Evolutionary conservation across 2,113 vertebrate genomes (phyloP), one percentile per base, ranked within the genome.

Genomic region (Caranx ignobilis): DNA sequence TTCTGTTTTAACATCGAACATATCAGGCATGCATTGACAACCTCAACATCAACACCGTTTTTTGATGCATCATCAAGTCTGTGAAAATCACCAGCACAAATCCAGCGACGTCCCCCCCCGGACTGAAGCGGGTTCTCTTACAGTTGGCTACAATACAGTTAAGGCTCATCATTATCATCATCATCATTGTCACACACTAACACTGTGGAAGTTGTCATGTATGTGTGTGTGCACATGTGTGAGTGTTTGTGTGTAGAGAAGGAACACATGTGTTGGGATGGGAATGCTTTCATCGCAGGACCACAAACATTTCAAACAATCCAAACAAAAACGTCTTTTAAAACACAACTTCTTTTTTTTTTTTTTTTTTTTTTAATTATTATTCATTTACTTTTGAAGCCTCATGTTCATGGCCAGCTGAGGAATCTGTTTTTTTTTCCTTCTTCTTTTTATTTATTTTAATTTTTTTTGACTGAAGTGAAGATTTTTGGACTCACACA

Each of bases 1-100:
- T 90, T 88, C 71, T 26, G 87, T 87, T 90, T 93, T 83, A 94
- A 95, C 94, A 95, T 93, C 91, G 72, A 95, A 95, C 93, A 95
- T 89, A 93, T 93, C 94, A 94, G 94, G 95, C 95, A 95, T 95
- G 95, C 94, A 95, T 83, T 82, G 87, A 94, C 94, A 87, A 94
- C 87, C 92, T 91, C 80, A 37, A 94, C 91, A 90, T 84, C 84
- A 82, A 92, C 91, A 91, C 88, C 81, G 26, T 89, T 66, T 89
- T 62, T 57, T 18, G 80, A 71, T 12, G 87, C 59, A 82, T 82
- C 86, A 65, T 84, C 50, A 81, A 81, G 83, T 86, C 88, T 79
- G 71, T 54, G 77, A 67, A 57, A 59, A 57, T 87, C 90, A 76
- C 74, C 85, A 65, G 79, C 61, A 71, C 54, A 71, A 48, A 79